Base-by-base conservation (phyloP, 2,113 vertebrate species). In the Zosterops borbonicus region DNA sequence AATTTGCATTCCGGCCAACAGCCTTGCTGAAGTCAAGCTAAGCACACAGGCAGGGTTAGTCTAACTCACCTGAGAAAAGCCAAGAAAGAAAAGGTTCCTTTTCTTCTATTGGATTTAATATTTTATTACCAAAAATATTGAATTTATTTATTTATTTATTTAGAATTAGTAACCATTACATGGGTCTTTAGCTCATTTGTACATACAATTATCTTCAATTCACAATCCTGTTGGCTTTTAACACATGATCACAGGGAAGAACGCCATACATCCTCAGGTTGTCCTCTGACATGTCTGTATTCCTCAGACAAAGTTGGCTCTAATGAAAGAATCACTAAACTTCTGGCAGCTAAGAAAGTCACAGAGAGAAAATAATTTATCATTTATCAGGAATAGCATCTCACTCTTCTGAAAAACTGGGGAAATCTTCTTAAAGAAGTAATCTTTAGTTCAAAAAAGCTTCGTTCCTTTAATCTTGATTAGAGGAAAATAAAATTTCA, bases 71-170 rank as follows among this genome's bases (percentile, higher is more conserved):
- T 41, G 10, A 28, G 58, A 73, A 76, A 90, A 86, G 33, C 35
- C 52, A 22, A 90, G 58, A 75, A 83, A 84, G 58, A 79, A 64
- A 49, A 73, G 11, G 41, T 65, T 64, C 27, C 81, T 77, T 73
- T 73, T 74, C 22, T 53, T 58, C 35, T 76, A 27, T 31, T 85
- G 53, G n/a, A 44, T 49, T 83, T 53, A 53, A 33, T 52, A 24
- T 86, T 68, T 37, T 29, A 39, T 75, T 87, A 62, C 33, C 5
- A 89, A 88, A 95, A 85, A 85, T 29, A 90, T 6, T 78, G n/a
- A 89, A 81, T 70, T 91, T 91, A 84, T 67, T 84, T 81, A 84
- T 67, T 84, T 81, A 74, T 87, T 82, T 87, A 85, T 52, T 71
- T 68, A 83, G 62, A 87, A 92, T 82, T 85, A 68, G 35, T 75